Percentiles rank a stretch among this genome's conserved stretches.
Conservation (phyloP, 2,797 vertebrate species). For the Danio kyathit region DNA sequence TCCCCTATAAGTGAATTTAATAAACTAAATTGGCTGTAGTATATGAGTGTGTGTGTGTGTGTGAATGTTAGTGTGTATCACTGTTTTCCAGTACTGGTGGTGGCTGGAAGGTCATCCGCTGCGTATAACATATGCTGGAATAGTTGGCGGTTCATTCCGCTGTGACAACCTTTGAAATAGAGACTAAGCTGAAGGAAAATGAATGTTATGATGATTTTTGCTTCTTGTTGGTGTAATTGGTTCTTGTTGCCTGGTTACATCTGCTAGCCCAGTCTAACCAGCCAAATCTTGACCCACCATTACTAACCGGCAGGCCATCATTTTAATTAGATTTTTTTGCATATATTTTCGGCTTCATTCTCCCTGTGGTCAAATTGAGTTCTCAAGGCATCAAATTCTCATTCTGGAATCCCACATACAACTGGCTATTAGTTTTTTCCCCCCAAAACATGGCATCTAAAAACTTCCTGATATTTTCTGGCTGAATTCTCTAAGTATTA, state of each 20-base stretch:
- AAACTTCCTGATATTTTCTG: slow-evolving; percentile 4
- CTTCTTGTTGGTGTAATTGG: not conserved
- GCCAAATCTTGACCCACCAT: not conserved
- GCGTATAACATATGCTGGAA: too few relatives aligned
- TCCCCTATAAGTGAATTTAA: too few relatives aligned
- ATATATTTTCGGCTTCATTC: not conserved
- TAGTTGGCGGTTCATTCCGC: too few relatives aligned
- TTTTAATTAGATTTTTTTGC: not conserved
- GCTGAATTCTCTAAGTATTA: not conserved
- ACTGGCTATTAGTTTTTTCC: not conserved
- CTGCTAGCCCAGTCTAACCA: not conserved
- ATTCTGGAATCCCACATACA: slow-evolving; percentile 9
- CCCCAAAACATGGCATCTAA: not conserved
- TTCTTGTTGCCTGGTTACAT: too few relatives aligned
- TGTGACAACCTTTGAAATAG: too few relatives aligned
- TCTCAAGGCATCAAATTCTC: slow-evolving; percentile 23
- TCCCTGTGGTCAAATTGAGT: slow-evolving; percentile 12
- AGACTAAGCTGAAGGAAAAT: not conserved
- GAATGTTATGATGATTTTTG: too few relatives aligned
- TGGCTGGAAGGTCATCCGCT: too few relatives aligned
- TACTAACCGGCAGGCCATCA: not conserved
- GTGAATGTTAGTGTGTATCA: too few relatives aligned
- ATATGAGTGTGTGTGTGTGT: too few relatives aligned
- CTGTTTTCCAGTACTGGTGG: too few relatives aligned
- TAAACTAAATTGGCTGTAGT: too few relatives aligned